Evolutionary conservation across 2,113 vertebrate genomes (phyloP), one percentile per base, ranked within the genome.

Genomic region (Takifugu flavidus): DNA sequence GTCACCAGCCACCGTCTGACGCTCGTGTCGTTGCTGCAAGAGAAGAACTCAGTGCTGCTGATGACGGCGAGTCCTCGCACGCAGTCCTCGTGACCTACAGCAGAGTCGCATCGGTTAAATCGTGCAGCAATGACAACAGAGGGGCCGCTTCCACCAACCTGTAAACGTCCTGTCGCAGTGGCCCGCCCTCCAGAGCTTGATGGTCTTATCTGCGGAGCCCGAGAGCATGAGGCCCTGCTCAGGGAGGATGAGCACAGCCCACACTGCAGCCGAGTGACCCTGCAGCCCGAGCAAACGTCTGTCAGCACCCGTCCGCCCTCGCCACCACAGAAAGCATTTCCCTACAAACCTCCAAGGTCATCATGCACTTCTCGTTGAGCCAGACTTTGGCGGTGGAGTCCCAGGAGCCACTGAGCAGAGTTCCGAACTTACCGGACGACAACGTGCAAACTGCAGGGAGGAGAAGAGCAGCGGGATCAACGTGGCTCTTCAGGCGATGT

Each of bases 171-270:
- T 93, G 86, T 98, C 96, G 82, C 96, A 99, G 79, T 93, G 92
- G 25, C 96, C 96, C 27, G 95, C 96, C 67, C 98, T 99, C 96
- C 96, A 99, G n/a, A 99, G 89, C 75, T 94, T 98, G 78, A 99
- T 93, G 49, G 94, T 95, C 82, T 95, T 98, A 84, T 99, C 97
- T 75, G 97, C 97, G 62, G 97, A 98, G 78, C 95, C 97, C 46
- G 94, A 94, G 78, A 99, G 87, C 96, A 98, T 99, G 52, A 98
- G 91, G 59, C 96, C 97, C 68, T 97, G 95, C 67, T 98, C 95
- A 27, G 95, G 95, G 72, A 98, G 77, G 83, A 98, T 96, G 64
- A 94, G 90, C 70, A 95, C 97, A 6, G 95, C 93, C 97, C 96
- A 99, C 20, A 99, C 94, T 1, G 97, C 94, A 61, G 94, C 96